Evolutionary conservation across 2,888 invertebrate genomes (phyloP), one percentile per base, ranked within the genome.

Genomic region (Drosophila subquinaria): DNA sequence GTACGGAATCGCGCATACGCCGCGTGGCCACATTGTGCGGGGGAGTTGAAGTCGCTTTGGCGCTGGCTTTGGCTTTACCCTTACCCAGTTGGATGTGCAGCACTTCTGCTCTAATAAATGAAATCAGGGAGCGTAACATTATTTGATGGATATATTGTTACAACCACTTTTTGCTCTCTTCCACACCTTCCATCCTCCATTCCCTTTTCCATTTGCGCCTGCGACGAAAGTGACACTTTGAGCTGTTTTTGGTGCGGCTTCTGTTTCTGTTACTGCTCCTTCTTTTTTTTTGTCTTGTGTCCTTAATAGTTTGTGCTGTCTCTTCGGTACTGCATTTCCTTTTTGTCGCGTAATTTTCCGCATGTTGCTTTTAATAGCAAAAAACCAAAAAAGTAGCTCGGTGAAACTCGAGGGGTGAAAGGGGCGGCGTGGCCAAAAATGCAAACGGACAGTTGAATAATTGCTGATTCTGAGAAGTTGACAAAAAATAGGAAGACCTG

Each of bases 31-130:
- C 61, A 63, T 23, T 40, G 40, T 45, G 52, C 33, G 30, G 36
- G 35, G 43, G 10, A 27, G 40, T 35, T 45, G 48, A 10, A 11
- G 47, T 36, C 59, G 51, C 74, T 64, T 65, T 69, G 42, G 62
- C 50, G 65, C 48, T 30, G 43, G 64, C 50, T 69, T 52, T 30
- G 8, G 8, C 30, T 23, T 23, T 23, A 30, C 8, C 4, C 4
- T 23, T 74, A 65, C 56, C 67, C 71, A 64, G 70, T 66, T 76
- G 85, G 72, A 65, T 82, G 68, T 79, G 82, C 72, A 79, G 87
- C 79, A 78, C 79, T 91, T 91, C 90, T 85, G 91, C 91, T 90
- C 91, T 91, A 91, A 90, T 90, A 91, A 91, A 91, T 91, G 86
- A 89, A 91, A 91, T 91, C 91, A 91, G 89, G 88, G 77, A 91